Percentiles rank a stretch among this genome's conserved stretches.
phyloP scores from a whole-genome alignment of 2,797 vertebrate species.

The Amazona finschi region DNA sequence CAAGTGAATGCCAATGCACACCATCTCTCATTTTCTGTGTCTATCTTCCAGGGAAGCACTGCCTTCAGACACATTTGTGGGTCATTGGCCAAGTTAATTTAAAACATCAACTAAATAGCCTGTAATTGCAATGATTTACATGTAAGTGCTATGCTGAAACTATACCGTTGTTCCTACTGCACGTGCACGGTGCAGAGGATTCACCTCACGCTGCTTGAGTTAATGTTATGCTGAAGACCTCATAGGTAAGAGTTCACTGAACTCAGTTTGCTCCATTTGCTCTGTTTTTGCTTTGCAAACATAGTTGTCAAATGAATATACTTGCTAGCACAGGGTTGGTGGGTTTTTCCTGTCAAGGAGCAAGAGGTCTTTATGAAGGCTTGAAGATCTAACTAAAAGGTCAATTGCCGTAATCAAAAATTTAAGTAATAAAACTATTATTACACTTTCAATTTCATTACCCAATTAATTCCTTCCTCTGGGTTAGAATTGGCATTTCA shows the following conservation, averaged over 20 bases:
- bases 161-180: neutral
- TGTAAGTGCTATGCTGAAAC: neutral
- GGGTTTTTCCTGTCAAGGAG: neutral
- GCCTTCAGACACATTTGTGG: neutral
- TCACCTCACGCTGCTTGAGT: neutral
- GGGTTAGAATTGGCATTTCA: conserved; percentile 20
- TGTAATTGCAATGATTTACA: neutral
- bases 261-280: neutral
- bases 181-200: neutral
- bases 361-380: neutral
- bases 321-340: neutral
- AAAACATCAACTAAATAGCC: neutral
- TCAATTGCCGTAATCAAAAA: conserved; percentile 32
- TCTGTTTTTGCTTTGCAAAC: neutral
- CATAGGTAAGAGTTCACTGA: neutral
- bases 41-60: neutral
- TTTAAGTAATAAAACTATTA: conserved; percentile 25
- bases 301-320: neutral
- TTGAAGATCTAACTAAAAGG: conserved; percentile 8
- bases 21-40: neutral
- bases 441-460: conserved; percentile 2
- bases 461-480: neutral
- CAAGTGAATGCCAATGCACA: neutral
- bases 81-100: neutral
- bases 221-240: neutral